These are phyloP conservation scores for Drosophila bunnanda DNA, from an alignment of 2,888 invertebrate species.

Conservation along the genomic window DNA sequence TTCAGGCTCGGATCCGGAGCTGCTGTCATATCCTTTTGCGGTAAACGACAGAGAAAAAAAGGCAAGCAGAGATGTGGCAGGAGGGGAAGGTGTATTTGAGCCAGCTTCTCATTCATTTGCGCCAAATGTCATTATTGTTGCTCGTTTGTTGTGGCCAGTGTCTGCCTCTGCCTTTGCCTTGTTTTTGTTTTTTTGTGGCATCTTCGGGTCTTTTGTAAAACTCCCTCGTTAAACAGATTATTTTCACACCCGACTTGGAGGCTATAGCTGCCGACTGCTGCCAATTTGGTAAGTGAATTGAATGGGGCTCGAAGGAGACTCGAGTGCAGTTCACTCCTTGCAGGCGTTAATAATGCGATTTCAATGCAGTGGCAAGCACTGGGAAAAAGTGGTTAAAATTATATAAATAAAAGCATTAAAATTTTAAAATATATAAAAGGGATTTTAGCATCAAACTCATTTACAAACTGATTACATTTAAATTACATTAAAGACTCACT, in stretches of 20 bases:
- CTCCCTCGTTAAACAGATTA: slow-evolving; percentile 85
- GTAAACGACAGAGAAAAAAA: slow-evolving; percentile 34
- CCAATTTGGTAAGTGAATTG: slow-evolving; percentile 71
- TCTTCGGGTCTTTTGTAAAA: slow-evolving; percentile 80
- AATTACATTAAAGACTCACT: too few relatives aligned
- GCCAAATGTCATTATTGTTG: slow-evolving; percentile 81
- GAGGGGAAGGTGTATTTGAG: slow-evolving; percentile 62
- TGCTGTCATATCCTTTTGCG: slow-evolving; percentile 79
- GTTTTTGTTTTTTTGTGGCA: slow-evolving; percentile 48
- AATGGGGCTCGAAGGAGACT: slow-evolving; percentile 27
- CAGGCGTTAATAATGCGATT: slow-evolving; percentile 83
- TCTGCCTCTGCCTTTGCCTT: slow-evolving; percentile 24
- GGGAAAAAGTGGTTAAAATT: neutral
- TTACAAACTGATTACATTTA: too few relatives aligned
- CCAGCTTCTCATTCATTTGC: slow-evolving; percentile 76
- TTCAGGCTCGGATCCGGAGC: slow-evolving; percentile 37
- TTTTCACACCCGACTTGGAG: slow-evolving; percentile 71
- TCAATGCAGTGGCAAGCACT: slow-evolving; percentile 65
- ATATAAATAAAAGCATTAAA: neutral
- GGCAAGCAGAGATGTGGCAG: neutral
- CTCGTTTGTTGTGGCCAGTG: slow-evolving; percentile 73
- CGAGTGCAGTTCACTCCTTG: slow-evolving; percentile 20
- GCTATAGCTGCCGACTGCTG: slow-evolving; percentile 58
- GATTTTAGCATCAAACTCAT: too few relatives aligned
- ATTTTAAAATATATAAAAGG: too few relatives aligned